phyloP scores from a whole-genome alignment of 64 coral and sea anemone species.

The Trachythela sp. region DNA sequence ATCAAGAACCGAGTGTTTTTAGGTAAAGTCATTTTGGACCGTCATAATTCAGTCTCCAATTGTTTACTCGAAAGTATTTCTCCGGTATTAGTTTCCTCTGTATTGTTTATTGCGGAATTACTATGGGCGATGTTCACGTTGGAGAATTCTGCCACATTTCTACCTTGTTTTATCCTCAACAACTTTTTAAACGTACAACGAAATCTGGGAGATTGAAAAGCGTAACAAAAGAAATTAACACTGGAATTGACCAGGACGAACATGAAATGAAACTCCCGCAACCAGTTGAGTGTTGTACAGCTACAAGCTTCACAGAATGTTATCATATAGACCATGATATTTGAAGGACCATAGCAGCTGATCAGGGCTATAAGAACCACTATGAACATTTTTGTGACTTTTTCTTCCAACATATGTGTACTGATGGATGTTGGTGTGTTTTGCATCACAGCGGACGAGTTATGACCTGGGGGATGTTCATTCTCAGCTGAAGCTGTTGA shows the following conservation, averaged over 20 bases:
- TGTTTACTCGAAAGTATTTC: no score
- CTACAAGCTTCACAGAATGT: constrained; percentile 69
- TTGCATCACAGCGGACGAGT: not conserved
- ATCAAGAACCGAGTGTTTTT: no score
- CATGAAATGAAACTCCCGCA: constrained; percentile 71
- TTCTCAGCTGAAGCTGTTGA: not conserved
- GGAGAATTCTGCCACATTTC: no score
- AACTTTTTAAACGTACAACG: no score
- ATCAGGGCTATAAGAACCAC: constrained; percentile 52
- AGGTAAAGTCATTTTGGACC: no score
- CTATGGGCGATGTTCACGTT: no score
- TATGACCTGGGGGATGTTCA: no score
- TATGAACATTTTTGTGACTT: constrained; percentile 63
- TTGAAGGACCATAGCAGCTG: constrained; percentile 56
- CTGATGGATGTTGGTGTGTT: not conserved
- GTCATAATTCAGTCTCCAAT: no score
- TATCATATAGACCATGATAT: constrained; percentile 61
- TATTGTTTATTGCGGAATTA: no score
- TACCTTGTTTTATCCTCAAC: no score
- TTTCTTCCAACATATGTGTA: constrained; percentile 30
- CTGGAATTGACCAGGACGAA: constrained; percentile 62
- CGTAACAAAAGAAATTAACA: constrained; percentile 29
- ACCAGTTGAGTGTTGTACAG: constrained; percentile 73
- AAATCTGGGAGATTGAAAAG: no score
- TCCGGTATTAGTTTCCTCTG: no score